Evolutionary conservation across 2,797 vertebrate genomes (phyloP).

Genomic region (Gallirallus australis): DNA sequence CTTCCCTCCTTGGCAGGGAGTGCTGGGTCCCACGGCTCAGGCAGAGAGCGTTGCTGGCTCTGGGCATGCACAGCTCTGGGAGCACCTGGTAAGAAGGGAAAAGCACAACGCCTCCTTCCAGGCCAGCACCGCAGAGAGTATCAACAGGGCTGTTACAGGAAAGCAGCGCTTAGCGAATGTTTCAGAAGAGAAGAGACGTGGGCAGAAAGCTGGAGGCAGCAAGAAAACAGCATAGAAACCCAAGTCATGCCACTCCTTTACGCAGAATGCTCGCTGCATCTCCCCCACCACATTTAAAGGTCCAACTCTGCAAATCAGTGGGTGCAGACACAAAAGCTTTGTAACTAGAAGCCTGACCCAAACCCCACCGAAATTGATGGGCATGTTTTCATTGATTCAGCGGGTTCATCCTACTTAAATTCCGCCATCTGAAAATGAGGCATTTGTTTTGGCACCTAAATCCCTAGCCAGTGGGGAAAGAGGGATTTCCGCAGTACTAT

Average conservation of each 20-base stretch:
- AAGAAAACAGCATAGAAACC: background rate
- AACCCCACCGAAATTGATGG: background rate
- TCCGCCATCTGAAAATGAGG: background rate
- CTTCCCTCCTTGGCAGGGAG: background rate
- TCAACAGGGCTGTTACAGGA: background rate
- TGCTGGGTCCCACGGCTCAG: background rate
- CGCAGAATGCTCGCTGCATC: background rate
- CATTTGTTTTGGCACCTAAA: background rate
- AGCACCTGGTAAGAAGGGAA: background rate
- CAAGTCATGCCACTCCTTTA: background rate
- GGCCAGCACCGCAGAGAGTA: fast-evolving
- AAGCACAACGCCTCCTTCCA: background rate
- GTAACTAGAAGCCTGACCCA: background rate
- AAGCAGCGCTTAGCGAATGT: background rate
- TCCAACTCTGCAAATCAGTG: background rate
- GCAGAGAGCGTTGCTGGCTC: background rate
- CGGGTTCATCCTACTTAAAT: background rate
- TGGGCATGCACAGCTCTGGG: background rate
- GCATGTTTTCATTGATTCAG: background rate
- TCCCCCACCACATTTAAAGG: background rate
- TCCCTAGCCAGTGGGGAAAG: background rate
- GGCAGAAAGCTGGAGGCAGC: background rate
- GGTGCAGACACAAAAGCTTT: background rate
- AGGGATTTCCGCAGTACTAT: background rate
- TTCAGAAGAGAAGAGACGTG: background rate